Evolutionary conservation across 2,888 invertebrate genomes (phyloP).

Genomic region (Xylota segnis): DNA sequence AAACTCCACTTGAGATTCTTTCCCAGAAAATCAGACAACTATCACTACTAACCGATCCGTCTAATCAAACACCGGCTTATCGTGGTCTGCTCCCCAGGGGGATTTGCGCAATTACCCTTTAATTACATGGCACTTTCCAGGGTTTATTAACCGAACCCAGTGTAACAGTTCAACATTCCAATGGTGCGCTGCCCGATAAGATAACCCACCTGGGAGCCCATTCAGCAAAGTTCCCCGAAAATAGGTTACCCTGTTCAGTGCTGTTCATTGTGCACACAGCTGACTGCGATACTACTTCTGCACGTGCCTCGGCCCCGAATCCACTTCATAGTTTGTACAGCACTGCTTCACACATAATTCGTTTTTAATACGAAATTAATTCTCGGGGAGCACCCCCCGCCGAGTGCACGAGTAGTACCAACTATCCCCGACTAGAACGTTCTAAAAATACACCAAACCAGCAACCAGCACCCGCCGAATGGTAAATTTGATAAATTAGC

Average conservation of each 20-base stretch:
- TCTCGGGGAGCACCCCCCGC: slow-evolving; percentile 21
- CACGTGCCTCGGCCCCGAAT: slow-evolving; percentile 27
- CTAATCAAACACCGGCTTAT: slow-evolving; percentile 3
- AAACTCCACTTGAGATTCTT: not conserved
- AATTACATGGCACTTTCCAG: not conserved
- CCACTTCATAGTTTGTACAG: slow-evolving; percentile 19
- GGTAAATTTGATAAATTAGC: slow-evolving; percentile 70
- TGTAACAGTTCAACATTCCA: slow-evolving; percentile 44
- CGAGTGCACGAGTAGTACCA: not conserved
- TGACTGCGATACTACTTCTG: slow-evolving; percentile 4
- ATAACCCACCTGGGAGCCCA: slow-evolving; percentile 10
- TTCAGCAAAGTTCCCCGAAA: not conserved
- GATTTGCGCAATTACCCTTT: slow-evolving; percentile 14
- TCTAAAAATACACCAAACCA: slow-evolving; percentile 22
- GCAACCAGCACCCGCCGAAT: not conserved
- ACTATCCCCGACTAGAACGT: slow-evolving; percentile 11
- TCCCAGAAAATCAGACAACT: not conserved
- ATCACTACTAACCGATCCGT: not conserved
- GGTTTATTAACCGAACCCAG: slow-evolving; percentile 18
- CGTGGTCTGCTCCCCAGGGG: not conserved
- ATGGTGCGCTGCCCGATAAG: slow-evolving; percentile 24
- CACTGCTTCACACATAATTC: slow-evolving; percentile 52
- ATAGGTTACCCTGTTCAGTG: slow-evolving; percentile 4
- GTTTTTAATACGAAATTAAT: slow-evolving; percentile 43
- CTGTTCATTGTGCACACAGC: not conserved